Evolutionary conservation across 1,140 invertebrate genomes (phyloP).

Genomic region (Nymphalis io): DNA sequence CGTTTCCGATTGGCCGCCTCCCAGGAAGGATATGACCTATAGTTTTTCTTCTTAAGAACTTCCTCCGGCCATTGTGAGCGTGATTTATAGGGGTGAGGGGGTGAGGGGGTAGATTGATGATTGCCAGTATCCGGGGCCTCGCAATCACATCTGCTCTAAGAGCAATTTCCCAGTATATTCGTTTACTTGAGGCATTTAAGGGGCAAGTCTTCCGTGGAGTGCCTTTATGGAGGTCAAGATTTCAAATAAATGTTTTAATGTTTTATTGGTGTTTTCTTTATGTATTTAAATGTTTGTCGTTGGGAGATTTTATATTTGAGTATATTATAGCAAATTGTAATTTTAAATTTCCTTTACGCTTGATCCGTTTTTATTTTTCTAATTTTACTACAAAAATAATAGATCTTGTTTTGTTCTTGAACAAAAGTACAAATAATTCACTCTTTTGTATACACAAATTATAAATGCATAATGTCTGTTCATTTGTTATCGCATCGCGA

Average conservation of each 20-base stretch:
- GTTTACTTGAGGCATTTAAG: constrained; percentile 60
- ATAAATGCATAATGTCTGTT: background rate
- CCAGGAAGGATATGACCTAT: constrained; percentile 80
- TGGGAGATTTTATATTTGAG: constrained; percentile 33
- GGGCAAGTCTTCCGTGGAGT: constrained; percentile 69
- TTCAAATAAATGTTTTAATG: constrained; percentile 37
- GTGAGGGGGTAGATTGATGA: constrained; percentile 49
- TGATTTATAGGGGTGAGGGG: constrained; percentile 69
- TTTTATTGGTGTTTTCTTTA: constrained; percentile 41
- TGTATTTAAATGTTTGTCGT: constrained; percentile 7
- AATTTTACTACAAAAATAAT: too few species aligned
- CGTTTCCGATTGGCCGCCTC: constrained; percentile 75
- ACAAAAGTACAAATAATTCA: too few species aligned
- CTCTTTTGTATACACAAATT: background rate
- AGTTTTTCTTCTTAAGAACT: constrained; percentile 79
- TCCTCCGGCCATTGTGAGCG: constrained; percentile 74
- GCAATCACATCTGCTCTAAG: constrained; percentile 47
- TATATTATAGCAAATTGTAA: background rate
- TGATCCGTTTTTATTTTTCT: too few species aligned
- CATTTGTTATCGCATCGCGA: background rate
- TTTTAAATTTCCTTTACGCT: too few species aligned
- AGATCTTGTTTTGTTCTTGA: too few species aligned
- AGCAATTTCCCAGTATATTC: constrained; percentile 47
- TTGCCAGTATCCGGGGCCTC: constrained; percentile 53
- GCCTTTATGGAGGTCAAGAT: constrained; percentile 68